These are phyloP conservation scores for Glaucopsyche alexis DNA, from an alignment of 2,888 invertebrate genomes.

Conservation along the genomic window DNA sequence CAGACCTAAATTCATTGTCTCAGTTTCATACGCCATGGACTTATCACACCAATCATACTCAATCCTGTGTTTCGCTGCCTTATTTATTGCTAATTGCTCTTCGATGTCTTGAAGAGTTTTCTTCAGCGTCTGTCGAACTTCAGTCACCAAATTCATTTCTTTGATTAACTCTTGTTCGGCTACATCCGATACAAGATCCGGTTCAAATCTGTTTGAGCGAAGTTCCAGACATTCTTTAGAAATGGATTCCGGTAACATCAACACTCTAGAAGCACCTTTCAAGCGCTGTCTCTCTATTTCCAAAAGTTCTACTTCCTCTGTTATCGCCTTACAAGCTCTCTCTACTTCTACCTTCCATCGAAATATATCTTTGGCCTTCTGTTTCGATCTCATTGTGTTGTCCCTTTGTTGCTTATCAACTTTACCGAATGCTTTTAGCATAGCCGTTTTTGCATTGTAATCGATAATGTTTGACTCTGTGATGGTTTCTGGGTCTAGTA, in stretches of 20 bases:
- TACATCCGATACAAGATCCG: constrained; percentile 87
- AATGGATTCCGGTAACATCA: constrained; percentile 87
- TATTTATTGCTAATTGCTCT: constrained; percentile 85
- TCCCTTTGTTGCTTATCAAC: constrained; percentile 85
- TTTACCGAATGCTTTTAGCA: constrained; percentile 82
- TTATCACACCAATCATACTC: constrained; percentile 97
- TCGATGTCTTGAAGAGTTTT: constrained; percentile 84
- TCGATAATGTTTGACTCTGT: constrained; percentile 79
- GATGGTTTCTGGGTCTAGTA: constrained; percentile 72
- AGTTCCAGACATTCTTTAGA: constrained; percentile 87
- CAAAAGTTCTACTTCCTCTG: constrained; percentile 84
- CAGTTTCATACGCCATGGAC: constrained; percentile 87
- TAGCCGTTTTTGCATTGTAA: constrained; percentile 82
- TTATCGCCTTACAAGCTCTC: constrained; percentile 83
- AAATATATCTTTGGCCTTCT: constrained; percentile 84
- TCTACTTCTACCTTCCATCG: constrained; percentile 89
- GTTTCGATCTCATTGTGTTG: constrained; percentile 82
- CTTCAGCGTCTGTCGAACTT: constrained; percentile 82
- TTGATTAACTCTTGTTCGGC: constrained; percentile 89
- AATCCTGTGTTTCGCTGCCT: constrained; percentile 88
- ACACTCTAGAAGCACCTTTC: constrained; percentile 83
- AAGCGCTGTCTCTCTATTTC: constrained; percentile 84
- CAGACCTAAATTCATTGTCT: constrained; percentile 84
- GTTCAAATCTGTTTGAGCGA: constrained; percentile 83
- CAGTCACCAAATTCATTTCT: constrained; percentile 85